Evolutionary conservation across 1,140 invertebrate species (phyloP).

Genomic region (Drosophila nigromelanica): DNA sequence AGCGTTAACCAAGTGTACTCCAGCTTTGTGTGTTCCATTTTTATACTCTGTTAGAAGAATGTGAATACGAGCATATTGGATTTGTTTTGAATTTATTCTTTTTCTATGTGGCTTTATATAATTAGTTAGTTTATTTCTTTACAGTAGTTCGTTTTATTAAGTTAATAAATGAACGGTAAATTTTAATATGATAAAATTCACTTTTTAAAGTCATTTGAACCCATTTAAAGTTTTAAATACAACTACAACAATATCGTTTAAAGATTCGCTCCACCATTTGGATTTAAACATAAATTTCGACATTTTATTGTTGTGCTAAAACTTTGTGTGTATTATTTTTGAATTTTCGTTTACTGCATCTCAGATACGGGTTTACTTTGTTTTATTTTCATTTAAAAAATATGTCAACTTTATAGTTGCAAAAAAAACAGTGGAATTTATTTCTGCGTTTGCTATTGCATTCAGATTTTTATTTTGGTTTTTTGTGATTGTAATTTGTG

Average conservation of each 20-base stretch:
- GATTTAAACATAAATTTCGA: too few species aligned
- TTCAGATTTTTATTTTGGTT: slow-evolving; percentile 18
- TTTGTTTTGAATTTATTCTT: not conserved
- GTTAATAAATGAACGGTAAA: too few species aligned
- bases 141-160: too few species aligned
- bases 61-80: not conserved
- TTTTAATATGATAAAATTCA: too few species aligned
- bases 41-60: slow-evolving; percentile 27
- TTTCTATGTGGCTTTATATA: too few species aligned
- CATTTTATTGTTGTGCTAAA: not conserved
- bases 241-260: too few species aligned
- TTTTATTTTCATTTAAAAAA: slow-evolving; percentile 23
- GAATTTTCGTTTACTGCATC: not conserved
- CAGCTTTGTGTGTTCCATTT: slow-evolving; percentile 18
- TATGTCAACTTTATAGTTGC: slow-evolving; percentile 54
- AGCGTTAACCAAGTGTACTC: not conserved
- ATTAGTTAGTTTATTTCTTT: too few species aligned
- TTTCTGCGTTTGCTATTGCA: not conserved
- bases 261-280: too few species aligned
- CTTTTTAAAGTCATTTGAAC: too few species aligned
- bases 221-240: too few species aligned
- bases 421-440: not conserved
- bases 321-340: too few species aligned
- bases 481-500: slow-evolving; percentile 40
- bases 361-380: too few species aligned